Evolutionary conservation across 2,113 vertebrate genomes (phyloP), one percentile per base, ranked within the genome.

Genomic region (Indicator indicator): DNA sequence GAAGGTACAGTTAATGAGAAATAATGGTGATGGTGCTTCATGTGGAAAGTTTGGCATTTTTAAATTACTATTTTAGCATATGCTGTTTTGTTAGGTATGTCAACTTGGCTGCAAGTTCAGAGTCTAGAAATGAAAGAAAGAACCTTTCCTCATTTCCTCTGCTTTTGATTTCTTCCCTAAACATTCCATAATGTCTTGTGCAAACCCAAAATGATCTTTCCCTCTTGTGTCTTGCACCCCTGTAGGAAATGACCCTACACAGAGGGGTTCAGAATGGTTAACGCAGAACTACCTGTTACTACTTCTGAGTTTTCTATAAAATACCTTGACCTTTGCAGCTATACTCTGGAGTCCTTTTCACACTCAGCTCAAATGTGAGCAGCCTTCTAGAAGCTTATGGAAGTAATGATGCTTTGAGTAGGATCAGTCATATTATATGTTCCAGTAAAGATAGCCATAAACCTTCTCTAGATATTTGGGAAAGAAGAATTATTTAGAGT

Each of bases 1-100:
- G 98, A 98, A 96, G 99, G 99, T 99, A 98, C 50, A 89, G n/a
- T 60, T 95, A 69, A 20, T 72, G 36, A 89, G 38, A 76, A 72
- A 30, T 54, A 70, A 50, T 76, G 21, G 24, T 64, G 77, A 46
- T 54, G 80, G 4, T 84, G 40, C 21, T 74, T 82, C 54, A n/a
- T 63, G 33, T 69, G 55, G 36, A 55, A 86, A 36, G 6, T 46
- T 24, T 13, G 59, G n/a, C 19, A 58, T 38, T 58, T 50, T 58
- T 5, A 30, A 71, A 42, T 60, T 4, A 42, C n/a, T 75, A 13
- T 24, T 81, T 69, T 40, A 75, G 10, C 2, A 3, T 73, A 19
- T 2, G 0, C 75, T 13, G 77, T 46, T 46, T 72, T 68, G 17
- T 59, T 86, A 72, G 21, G 15, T 40, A 28, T 84, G 16, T 68